Conservation (phyloP, 2,888 invertebrate genomes). For the Creontiades dilutus region DNA sequence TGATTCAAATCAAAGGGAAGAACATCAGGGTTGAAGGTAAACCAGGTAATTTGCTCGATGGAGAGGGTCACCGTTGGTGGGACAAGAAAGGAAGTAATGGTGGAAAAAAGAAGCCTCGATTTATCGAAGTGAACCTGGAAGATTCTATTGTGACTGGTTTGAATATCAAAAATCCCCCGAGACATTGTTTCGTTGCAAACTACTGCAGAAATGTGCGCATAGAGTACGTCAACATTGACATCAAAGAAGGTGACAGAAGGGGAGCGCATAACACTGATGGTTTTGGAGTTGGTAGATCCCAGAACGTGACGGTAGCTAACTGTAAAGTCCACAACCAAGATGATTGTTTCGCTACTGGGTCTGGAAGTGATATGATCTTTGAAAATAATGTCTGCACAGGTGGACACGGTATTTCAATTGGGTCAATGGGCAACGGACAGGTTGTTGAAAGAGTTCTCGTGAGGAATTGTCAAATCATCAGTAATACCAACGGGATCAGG, state of each 20-base stretch:
- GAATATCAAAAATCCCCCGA: constrained; percentile 23
- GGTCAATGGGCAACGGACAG: constrained; percentile 10
- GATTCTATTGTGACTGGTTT: background rate
- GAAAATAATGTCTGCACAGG: constrained; percentile 43
- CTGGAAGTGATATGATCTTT: constrained; percentile 13
- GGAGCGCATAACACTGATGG: constrained; percentile 29
- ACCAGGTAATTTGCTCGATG: background rate
- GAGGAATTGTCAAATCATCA: constrained; percentile 3
- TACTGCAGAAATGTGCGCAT: constrained; percentile 24
- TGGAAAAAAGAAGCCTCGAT: constrained; percentile 21
- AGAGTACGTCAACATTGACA: background rate
- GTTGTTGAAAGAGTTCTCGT: background rate
- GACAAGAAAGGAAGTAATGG: constrained; percentile 23
- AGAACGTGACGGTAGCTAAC: background rate
- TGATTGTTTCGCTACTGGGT: constrained; percentile 29
- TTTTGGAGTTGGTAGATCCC: background rate
- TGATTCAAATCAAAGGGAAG: background rate
- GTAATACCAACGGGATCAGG: background rate
- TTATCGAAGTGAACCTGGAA: constrained; percentile 8
- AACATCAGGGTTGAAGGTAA: background rate
- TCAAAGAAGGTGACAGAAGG: background rate
- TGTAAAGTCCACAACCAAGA: constrained; percentile 31
- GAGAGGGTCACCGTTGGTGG: background rate
- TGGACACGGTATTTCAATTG: constrained; percentile 43
- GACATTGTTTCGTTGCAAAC: background rate